Evolutionary conservation across 2,113 vertebrate genomes (phyloP), one percentile per base, ranked within the genome.

Genomic region (Myotis yumanensis): DNA sequence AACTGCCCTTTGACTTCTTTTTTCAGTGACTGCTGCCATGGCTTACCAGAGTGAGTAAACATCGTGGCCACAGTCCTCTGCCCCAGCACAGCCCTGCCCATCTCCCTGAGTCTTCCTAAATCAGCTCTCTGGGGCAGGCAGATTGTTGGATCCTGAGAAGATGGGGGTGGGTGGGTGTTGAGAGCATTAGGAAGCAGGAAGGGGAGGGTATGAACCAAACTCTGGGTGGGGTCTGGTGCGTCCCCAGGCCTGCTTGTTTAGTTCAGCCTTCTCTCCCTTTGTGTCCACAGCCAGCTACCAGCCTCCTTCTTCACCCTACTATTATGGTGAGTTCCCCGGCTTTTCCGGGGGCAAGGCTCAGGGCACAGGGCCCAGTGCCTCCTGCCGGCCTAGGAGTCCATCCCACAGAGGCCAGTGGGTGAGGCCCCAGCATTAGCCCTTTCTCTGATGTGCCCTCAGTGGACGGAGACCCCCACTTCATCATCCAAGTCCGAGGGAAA

Each of bases 401-500:
- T 5, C 48, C 35, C 32, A 25, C 0, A 6, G 59, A 25, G 52
- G 18, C 43, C 35, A 48, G 15, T 72, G 57, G 71, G 43, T 17
- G 4, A 20, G 54, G 28, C 15, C 6, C 25, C 0, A 1, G 48
- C 66, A 84, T 0, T 11, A 96, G 85, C 14, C 68, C 28, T 23
- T 92, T 95, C 54, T 94, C 80, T 79, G 52, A 35, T 94, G 79
- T 90, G 16, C 62, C 96, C 88, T 40, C 98, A 99, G 99, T 99
- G 98, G 99, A 99, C 84, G 99, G 99, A 91, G 99, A 99, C 94
- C 99, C 99, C 90, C 99, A 99, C 97, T 99, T 99, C 98, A 98
- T 99, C 90, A 98, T 99, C 83, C 98, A 98, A 11, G 98, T 99
- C 22, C 98, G 99, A 52, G 97, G 99, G 57, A 98, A 98, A 93